Percentiles rank a stretch among this genome's conserved stretches.
phyloP scores from a whole-genome alignment of 2,797 vertebrate genomes.

The Sebastes steindachneri region DNA sequence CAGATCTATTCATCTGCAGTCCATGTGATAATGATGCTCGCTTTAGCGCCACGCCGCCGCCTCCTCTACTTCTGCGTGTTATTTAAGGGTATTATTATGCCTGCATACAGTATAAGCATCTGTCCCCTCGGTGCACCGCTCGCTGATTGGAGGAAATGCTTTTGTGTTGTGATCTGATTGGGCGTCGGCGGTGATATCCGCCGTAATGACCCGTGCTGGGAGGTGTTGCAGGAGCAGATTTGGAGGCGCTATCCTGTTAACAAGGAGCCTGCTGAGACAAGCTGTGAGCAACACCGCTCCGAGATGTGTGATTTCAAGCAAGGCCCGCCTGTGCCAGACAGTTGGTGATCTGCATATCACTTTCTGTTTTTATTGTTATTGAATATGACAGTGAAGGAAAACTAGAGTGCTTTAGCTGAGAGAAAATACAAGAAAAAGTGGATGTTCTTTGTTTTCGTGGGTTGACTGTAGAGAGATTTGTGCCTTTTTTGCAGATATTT shows the following conservation, averaged over 20 bases:
- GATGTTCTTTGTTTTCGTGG: neutral
- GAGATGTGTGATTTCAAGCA: slow-evolving; percentile 70
- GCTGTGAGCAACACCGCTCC: slow-evolving; percentile 52
- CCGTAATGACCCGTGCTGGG: slow-evolving; percentile 65
- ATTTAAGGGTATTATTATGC: slow-evolving; percentile 45
- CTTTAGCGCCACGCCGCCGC: slow-evolving; percentile 9
- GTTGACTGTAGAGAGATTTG: neutral
- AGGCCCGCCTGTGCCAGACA: slow-evolving; percentile 54
- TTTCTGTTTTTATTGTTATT: slow-evolving; percentile 40
- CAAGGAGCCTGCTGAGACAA: slow-evolving; percentile 75
- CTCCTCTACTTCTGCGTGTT: slow-evolving; percentile 24
- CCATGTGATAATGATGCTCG: slow-evolving; percentile 69
- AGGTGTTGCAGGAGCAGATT: slow-evolving; percentile 78
- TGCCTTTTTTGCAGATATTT: neutral
- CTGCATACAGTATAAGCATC: neutral
- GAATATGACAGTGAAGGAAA: slow-evolving; percentile 29
- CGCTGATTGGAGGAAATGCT: slow-evolving; percentile 50
- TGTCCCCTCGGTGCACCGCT: slow-evolving; percentile 16
- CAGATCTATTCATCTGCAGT: slow-evolving; percentile 72
- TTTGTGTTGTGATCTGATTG: slow-evolving; percentile 50
- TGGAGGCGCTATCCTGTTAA: slow-evolving; percentile 78
- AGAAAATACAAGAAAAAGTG: neutral
- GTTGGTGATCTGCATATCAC: slow-evolving; percentile 53
- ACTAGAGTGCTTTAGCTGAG: neutral
- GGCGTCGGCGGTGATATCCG: slow-evolving; percentile 30